Evolutionary conservation across 2,797 vertebrate species (phyloP).

Genomic region (Sebastes diaconus): DNA sequence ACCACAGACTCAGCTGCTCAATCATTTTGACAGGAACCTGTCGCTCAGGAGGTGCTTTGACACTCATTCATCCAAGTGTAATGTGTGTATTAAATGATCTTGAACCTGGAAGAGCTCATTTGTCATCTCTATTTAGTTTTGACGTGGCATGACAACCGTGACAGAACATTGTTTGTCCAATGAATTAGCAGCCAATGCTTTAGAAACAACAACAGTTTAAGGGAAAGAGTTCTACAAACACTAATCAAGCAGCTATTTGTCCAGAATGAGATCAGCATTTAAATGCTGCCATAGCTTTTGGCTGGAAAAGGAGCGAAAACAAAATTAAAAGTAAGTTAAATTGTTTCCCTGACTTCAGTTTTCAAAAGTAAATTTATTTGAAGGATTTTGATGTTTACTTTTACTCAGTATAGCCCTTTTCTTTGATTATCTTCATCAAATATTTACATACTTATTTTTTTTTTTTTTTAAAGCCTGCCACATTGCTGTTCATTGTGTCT

Average conservation of each 20-base stretch:
- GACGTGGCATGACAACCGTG: constrained; percentile 34
- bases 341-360: constrained; percentile 7
- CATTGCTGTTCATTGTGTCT: constrained; percentile 33
- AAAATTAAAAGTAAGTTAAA: background rate
- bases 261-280: background rate
- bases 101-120: constrained; percentile 46
- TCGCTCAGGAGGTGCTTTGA: constrained; percentile 37
- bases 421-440: constrained; percentile 50
- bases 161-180: constrained; percentile 44
- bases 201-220: constrained; percentile 3
- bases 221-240: background rate
- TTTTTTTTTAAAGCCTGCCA: constrained; percentile 38
- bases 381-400: constrained; percentile 19
- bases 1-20: constrained; percentile 47
- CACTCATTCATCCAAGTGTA: constrained; percentile 36
- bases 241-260: background rate
- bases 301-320: background rate
- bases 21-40: constrained; percentile 54
- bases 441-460: constrained; percentile 25
- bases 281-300: background rate
- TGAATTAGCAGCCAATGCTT: constrained; percentile 28
- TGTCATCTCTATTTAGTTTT: constrained; percentile 56
- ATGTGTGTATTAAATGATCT: constrained; percentile 38
- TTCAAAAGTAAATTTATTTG: background rate
- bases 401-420: background rate